These are phyloP conservation scores for Gymnarchus niloticus DNA, from an alignment of 2,113 vertebrate species.

Conservation along the genomic window DNA sequence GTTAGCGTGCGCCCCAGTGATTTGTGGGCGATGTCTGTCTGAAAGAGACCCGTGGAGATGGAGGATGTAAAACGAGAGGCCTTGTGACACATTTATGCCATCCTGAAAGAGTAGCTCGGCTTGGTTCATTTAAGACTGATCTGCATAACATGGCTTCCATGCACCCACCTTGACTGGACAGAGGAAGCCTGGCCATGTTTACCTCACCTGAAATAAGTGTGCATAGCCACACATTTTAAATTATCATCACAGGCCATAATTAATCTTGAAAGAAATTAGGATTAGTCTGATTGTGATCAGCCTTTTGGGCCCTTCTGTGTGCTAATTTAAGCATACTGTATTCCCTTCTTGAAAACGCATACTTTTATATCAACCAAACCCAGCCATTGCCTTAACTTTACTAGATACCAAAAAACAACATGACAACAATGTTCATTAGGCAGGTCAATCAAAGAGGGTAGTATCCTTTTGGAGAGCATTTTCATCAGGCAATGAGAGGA, in stretches of 20 bases:
- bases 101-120: slow-evolving; percentile 24
- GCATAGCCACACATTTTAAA: neutral
- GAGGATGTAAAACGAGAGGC: slow-evolving; percentile 51
- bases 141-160: slow-evolving; percentile 8
- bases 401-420: neutral
- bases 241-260: neutral
- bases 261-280: slow-evolving; percentile 1
- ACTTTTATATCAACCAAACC: neutral
- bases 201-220: neutral
- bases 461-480: slow-evolving; percentile 19
- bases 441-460: neutral
- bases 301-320: neutral
- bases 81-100: slow-evolving; percentile 27
- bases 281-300: neutral
- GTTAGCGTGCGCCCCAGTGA: slow-evolving; percentile 56
- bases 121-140: slow-evolving; percentile 24
- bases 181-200: neutral
- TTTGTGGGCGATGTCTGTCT: slow-evolving; percentile 54
- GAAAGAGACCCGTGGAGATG: slow-evolving; percentile 54
- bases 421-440: slow-evolving; percentile 11
- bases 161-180: neutral
- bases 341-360: neutral
- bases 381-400: slow-evolving; percentile 9
- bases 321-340: neutral
- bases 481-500: slow-evolving; percentile 51